A percentile compares a stretch with the other conserved stretches of the same genome.
These are phyloP conservation scores for Hanleya hanleyi DNA, from an alignment of 2,888 invertebrate species.

Conservation along the genomic window DNA sequence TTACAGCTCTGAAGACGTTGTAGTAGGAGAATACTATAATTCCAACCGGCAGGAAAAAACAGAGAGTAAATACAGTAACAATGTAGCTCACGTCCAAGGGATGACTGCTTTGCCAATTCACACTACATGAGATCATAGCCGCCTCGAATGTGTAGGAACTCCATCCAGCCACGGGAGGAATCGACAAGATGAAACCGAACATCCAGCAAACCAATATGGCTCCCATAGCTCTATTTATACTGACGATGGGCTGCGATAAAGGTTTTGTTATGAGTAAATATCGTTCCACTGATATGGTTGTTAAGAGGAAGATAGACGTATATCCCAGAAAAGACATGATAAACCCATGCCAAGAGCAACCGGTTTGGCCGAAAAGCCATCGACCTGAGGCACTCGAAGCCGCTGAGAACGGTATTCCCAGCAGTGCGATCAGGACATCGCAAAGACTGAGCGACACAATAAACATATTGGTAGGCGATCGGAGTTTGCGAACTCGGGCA, in stretches of 20 bases:
- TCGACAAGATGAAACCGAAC: slow-evolving; percentile 52
- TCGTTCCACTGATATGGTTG: slow-evolving; percentile 58
- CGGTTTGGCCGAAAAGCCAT: slow-evolving; percentile 43
- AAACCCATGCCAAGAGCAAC: slow-evolving; percentile 57
- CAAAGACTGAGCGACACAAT: not conserved
- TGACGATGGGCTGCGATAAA: slow-evolving; percentile 44
- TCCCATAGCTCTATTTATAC: slow-evolving; percentile 38
- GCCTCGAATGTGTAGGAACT: slow-evolving; percentile 57
- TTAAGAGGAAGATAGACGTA: slow-evolving; percentile 54
- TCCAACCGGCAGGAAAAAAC: slow-evolving; percentile 52
- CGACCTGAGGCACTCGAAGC: slow-evolving; percentile 39
- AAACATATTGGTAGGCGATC: not conserved
- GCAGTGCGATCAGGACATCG: not conserved
- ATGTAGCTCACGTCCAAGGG: slow-evolving; percentile 48
- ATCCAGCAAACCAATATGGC: slow-evolving; percentile 41
- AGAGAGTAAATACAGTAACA: slow-evolving; percentile 51
- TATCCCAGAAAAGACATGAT: slow-evolving; percentile 57
- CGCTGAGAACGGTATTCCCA: slow-evolving; percentile 14
- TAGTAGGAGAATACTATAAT: slow-evolving; percentile 53
- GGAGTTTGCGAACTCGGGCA: not conserved
- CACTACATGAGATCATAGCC: slow-evolving; percentile 41
- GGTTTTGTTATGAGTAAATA: slow-evolving; percentile 63
- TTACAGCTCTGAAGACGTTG: slow-evolving; percentile 54
- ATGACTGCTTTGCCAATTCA: slow-evolving; percentile 38
- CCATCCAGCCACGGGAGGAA: slow-evolving; percentile 59